phyloP scores from a whole-genome alignment of 2,888 invertebrate genomes.

The Ganaspis brasiliensis region DNA sequence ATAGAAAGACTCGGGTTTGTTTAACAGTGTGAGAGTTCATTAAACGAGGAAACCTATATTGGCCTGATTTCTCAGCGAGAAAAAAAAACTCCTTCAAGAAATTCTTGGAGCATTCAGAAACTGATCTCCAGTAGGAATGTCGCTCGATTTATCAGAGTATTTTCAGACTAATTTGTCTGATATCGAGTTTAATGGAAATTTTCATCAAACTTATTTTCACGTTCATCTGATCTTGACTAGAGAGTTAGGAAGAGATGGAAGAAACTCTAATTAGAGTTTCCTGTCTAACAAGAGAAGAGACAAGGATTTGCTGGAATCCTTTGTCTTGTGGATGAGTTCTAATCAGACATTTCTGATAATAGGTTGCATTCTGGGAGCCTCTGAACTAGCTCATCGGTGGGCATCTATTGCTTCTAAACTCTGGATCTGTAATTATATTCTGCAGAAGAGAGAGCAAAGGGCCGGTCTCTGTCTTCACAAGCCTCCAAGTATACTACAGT shows the following conservation, averaged over 20 bases:
- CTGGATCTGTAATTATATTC: conserved; percentile 73
- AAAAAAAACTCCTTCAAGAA: neutral
- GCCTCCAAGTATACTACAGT: conserved; percentile 38
- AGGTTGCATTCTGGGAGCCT: conserved; percentile 64
- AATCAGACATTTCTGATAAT: conserved; percentile 72
- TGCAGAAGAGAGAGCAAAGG: conserved; percentile 47
- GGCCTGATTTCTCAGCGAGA: neutral
- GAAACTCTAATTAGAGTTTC: conserved; percentile 30
- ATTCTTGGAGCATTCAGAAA: neutral
- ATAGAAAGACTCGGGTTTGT: conserved; percentile 40
- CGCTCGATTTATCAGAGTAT: neutral
- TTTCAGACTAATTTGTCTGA: neutral
- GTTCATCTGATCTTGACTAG: neutral
- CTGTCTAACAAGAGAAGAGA: conserved; percentile 40
- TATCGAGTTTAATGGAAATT: neutral
- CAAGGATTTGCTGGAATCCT: conserved; percentile 44
- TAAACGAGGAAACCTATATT: conserved; percentile 48
- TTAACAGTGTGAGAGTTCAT: conserved; percentile 59
- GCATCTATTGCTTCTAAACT: conserved; percentile 66
- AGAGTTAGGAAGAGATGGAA: neutral
- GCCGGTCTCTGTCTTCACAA: conserved; percentile 28
- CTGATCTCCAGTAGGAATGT: neutral
- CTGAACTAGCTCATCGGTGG: conserved; percentile 65
- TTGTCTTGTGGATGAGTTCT: conserved; percentile 57
- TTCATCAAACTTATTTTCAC: no score